These are phyloP conservation scores for Nanorana parkeri DNA, from an alignment of 2,113 vertebrate species.

Conservation along the genomic window DNA sequence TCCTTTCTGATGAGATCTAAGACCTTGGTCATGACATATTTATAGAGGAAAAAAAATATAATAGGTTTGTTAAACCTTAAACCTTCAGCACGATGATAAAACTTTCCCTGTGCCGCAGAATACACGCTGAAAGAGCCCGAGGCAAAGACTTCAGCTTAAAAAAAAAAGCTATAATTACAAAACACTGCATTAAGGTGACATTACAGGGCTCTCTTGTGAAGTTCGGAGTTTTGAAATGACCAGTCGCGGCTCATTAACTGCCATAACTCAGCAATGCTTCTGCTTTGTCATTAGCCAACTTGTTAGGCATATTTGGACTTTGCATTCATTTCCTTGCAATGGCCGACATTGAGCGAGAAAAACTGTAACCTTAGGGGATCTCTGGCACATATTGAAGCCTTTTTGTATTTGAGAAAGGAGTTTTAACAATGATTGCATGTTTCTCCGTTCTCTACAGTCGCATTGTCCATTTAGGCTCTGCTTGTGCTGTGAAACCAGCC, in stretches of 20 bases:
- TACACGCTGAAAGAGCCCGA: slow-evolving; percentile 44
- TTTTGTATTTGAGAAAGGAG: slow-evolving; percentile 16
- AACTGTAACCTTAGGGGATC: slow-evolving; percentile 34
- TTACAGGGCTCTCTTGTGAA: slow-evolving; percentile 40
- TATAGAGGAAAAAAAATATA: slow-evolving; percentile 54
- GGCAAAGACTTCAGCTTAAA: slow-evolving; percentile 28
- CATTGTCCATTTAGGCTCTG: background rate
- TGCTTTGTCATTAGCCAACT: slow-evolving; percentile 51
- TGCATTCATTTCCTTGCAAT: slow-evolving; percentile 21
- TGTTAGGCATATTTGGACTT: slow-evolving; percentile 49
- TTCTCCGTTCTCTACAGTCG: slow-evolving; percentile 24
- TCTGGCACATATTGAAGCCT: background rate
- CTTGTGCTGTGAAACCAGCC: background rate
- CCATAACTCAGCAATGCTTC: slow-evolving; percentile 43
- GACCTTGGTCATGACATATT: slow-evolving; percentile 53
- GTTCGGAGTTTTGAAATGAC: slow-evolving; percentile 49
- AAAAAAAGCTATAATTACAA: slow-evolving; percentile 53
- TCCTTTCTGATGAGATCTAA: slow-evolving; percentile 45
- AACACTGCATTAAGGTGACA: slow-evolving; percentile 58
- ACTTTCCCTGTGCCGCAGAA: slow-evolving; percentile 30
- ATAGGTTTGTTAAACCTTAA: slow-evolving; percentile 57
- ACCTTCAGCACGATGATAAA: slow-evolving; percentile 53
- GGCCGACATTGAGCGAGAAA: slow-evolving; percentile 41
- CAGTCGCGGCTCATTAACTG: slow-evolving; percentile 43
- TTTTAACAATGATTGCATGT: slow-evolving; percentile 10